Evolutionary conservation across 2,888 invertebrate genomes (phyloP).

Genomic region (Nebria brevicollis): DNA sequence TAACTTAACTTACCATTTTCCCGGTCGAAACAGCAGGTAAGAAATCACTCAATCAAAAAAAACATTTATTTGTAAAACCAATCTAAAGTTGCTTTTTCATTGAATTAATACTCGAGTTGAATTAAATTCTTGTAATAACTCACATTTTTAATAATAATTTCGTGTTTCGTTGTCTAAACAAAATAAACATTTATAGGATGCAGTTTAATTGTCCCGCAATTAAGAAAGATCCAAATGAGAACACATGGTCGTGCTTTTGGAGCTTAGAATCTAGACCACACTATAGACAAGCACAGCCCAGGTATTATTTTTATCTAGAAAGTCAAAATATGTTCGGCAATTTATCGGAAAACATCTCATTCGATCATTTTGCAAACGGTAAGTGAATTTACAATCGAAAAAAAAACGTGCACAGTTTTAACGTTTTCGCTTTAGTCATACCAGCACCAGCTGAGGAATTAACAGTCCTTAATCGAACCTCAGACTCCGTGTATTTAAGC

Average conservation of each 20-base stretch:
- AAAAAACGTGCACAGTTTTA: slow-evolving; percentile 10
- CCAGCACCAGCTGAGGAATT: slow-evolving; percentile 65
- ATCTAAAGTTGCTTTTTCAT: too few relatives aligned
- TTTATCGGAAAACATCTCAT: slow-evolving; percentile 64
- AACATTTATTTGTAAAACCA: too few relatives aligned
- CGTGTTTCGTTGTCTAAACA: too few relatives aligned
- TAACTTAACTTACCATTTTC: slow-evolving; percentile 63
- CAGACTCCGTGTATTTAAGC: slow-evolving; percentile 62
- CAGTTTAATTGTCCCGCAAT: slow-evolving; percentile 54
- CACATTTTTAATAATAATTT: too few relatives aligned
- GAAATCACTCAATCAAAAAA: not conserved
- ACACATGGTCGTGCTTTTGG: slow-evolving; percentile 63
- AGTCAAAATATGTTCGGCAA: slow-evolving; percentile 72
- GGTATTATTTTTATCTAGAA: slow-evolving; percentile 70
- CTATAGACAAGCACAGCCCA: slow-evolving; percentile 66
- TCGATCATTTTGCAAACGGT: slow-evolving; percentile 70
- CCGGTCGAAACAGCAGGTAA: slow-evolving; percentile 60
- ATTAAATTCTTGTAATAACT: too few relatives aligned
- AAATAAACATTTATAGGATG: slow-evolving; percentile 36
- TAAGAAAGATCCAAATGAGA: slow-evolving; percentile 23
- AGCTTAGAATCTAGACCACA: slow-evolving; percentile 64
- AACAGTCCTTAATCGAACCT: slow-evolving; percentile 61
- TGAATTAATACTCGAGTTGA: too few relatives aligned
- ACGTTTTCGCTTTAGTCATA: slow-evolving; percentile 59
- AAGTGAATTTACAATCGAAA: slow-evolving; percentile 50